Base-by-base conservation (phyloP, 2,113 vertebrate genomes). In the Butorides virescens region DNA sequence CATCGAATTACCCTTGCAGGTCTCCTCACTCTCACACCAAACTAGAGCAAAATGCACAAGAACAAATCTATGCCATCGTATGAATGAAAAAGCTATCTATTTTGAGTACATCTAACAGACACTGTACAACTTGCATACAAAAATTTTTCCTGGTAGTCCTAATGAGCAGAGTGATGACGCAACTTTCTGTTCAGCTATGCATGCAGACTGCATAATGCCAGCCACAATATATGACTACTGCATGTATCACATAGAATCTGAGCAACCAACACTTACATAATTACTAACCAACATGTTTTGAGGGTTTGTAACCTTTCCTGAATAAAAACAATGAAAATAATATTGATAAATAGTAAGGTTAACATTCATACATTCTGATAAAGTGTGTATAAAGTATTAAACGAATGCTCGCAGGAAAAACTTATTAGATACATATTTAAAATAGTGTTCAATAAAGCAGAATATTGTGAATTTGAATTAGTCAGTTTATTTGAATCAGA, bases 381-480 rank as follows among this genome's bases (percentile, higher is more conserved):
- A 94, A 97, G 37, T 23, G 90, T 71, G 25, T 18, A 87, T 80
- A 91, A 97, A 92, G 7, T 46, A 58, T 86, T 96, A 90, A 90
- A 86, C 58, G 30, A 94, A 67, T 67, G 30, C 62, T 95, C 94
- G 27, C 67, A 91, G 62, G 83, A 95, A 94, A 90, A 95, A 46
- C 46, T 91, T 84, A 93, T 47, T 89, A 59, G 36, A 63, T 80
- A 87, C 27, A 75, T 29, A 72, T 78, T 93, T 90, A 66, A 96
- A 93, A 94, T 79, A 92, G 68, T 81, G 23, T 92, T 97, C 52
- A 59, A 68, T 89, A 97, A 97, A 88, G 52, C 36, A 76, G 56
- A 96, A 97, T 86, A 86, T 75, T 72, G 37, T 80, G 81, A 93
- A 52, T 95, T 61, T 84, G 32, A 85, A 87, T 82, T 78, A 88